Evolutionary conservation across 1,140 invertebrate species (phyloP).

Genomic region (Leptestheria dahalacensis): DNA sequence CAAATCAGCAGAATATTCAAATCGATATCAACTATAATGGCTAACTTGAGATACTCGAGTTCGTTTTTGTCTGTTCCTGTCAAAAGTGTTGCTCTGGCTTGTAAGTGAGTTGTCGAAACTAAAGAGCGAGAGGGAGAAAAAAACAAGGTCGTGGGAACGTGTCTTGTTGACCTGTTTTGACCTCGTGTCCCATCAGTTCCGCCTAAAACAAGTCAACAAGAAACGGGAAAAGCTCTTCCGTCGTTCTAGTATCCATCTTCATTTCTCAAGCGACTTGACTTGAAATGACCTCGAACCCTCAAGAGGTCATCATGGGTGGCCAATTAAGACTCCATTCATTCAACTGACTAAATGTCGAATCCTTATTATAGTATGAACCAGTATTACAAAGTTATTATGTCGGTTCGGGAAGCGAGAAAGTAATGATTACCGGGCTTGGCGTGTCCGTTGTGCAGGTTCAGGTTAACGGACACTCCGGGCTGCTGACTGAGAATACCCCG

Average conservation of each 20-base stretch:
- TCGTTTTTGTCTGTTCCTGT: background rate
- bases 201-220: background rate
- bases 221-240: background rate
- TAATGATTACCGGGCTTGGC: background rate
- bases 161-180: background rate
- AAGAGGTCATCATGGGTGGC: background rate
- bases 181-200: background rate
- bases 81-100: too few relatives aligned
- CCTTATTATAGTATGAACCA: too few relatives aligned
- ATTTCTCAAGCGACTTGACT: background rate
- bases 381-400: too few relatives aligned
- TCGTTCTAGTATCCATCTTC: background rate
- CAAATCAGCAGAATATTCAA: too few relatives aligned
- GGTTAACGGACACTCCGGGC: constrained; percentile 20
- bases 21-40: too few relatives aligned
- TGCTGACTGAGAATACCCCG: constrained; percentile 44
- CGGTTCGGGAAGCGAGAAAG: too few relatives aligned
- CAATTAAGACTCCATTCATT: background rate
- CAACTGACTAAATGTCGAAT: background rate
- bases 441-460: background rate
- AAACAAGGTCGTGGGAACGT: background rate
- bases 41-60: too few relatives aligned
- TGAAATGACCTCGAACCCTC: too few relatives aligned
- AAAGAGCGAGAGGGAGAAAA: too few relatives aligned
- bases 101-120: background rate